A percentile compares a stretch with the other conserved stretches of the same genome.
These are phyloP conservation scores for Sitobion miscanthi DNA, from an alignment of 1,140 invertebrate species.

Conservation along the genomic window DNA sequence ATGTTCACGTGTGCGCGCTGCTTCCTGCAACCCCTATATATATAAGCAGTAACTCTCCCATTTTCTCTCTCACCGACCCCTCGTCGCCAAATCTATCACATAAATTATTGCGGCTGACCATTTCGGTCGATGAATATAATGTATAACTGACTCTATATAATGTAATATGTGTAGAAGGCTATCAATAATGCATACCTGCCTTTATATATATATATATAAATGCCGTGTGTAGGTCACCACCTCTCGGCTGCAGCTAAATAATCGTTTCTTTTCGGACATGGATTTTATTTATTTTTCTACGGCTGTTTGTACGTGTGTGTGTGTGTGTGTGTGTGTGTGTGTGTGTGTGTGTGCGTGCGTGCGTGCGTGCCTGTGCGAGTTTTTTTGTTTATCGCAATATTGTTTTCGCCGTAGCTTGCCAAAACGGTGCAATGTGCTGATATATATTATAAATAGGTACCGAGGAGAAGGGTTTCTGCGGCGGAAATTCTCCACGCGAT, in stretches of 20 bases:
- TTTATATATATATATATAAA: neutral
- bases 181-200: neutral
- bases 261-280: constrained; percentile 1
- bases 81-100: constrained; percentile 10
- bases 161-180: neutral
- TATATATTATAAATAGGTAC: neutral
- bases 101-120: neutral
- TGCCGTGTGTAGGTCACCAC: neutral
- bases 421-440: neutral
- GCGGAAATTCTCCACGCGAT: neutral
- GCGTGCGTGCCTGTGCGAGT: no score
- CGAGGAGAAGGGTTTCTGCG: neutral
- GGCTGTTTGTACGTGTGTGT: neutral
- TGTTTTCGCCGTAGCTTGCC: neutral
- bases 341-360: no score
- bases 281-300: neutral
- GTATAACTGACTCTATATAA: neutral
- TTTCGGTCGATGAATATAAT: neutral
- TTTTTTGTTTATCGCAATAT: neutral
- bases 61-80: neutral
- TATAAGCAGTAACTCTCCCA: neutral
- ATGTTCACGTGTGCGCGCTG: neutral
- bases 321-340: neutral
- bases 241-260: neutral
- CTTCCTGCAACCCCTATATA: neutral